These are phyloP conservation scores for Mesaphorura yosii DNA, from an alignment of 1,140 invertebrate species.

Conservation along the genomic window DNA sequence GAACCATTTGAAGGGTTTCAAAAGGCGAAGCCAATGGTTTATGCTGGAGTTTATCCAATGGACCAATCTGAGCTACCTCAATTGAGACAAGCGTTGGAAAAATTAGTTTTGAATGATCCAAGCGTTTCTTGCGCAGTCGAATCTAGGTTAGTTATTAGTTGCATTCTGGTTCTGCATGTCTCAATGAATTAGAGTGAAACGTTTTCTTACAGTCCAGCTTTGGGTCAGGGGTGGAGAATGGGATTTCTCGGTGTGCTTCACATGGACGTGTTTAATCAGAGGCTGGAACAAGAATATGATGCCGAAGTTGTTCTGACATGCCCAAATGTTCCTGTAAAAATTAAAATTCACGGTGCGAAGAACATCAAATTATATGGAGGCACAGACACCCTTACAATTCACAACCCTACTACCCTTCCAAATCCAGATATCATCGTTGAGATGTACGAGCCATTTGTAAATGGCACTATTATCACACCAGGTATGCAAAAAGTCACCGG, in stretches of 20 bases:
- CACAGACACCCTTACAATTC: constrained; percentile 57
- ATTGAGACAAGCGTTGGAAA: constrained; percentile 71
- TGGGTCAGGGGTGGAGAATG: constrained; percentile 86
- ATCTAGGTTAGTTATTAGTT: constrained; percentile 50
- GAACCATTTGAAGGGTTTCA: constrained; percentile 55
- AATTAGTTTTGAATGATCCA: constrained; percentile 85
- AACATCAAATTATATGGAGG: constrained; percentile 55
- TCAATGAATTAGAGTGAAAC: no score
- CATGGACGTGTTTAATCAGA: constrained; percentile 89
- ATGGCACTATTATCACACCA: constrained; percentile 81
- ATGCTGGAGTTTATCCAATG: constrained; percentile 78
- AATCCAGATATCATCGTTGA: constrained; percentile 52
- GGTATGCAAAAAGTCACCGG: constrained; percentile 36
- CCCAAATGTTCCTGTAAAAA: constrained; percentile 87
- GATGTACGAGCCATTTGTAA: constrained; percentile 76
- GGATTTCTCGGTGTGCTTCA: constrained; percentile 91
- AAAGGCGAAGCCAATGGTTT: constrained; percentile 64
- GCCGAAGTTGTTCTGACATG: constrained; percentile 79
- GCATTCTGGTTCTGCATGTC: no score
- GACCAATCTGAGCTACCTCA: constrained; percentile 70
- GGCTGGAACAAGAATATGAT: constrained; percentile 85
- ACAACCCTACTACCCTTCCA: constrained; percentile 75
- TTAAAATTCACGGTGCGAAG: constrained; percentile 44
- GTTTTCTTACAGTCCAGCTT: constrained; percentile 54
- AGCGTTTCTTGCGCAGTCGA: constrained; percentile 68